Conservation (phyloP, 2,888 invertebrate genomes). For the Patella ulyssiponensis region DNA sequence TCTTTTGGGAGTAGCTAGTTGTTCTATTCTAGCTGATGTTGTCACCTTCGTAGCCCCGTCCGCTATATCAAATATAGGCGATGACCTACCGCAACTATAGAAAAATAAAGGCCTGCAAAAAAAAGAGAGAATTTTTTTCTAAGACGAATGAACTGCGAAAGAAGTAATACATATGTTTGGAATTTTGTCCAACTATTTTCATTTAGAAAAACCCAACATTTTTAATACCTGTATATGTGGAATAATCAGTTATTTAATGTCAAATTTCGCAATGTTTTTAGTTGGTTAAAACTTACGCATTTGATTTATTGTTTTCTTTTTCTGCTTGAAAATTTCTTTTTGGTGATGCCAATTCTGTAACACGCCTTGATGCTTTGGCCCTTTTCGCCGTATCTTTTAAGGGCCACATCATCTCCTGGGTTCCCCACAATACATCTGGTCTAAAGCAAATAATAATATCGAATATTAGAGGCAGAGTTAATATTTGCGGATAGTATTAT, state of each 20-base stretch:
- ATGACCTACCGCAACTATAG: conserved; percentile 64
- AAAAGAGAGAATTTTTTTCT: conserved; percentile 2
- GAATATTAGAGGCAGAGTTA: no score
- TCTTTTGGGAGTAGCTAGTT: conserved; percentile 52
- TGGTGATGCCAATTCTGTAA: conserved; percentile 50
- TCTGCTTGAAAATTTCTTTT: conserved; percentile 57
- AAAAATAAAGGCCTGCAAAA: conserved; percentile 57
- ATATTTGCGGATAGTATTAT: no score
- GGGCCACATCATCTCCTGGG: conserved; percentile 61
- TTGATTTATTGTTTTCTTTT: conserved; percentile 36
- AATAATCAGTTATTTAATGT: not conserved
- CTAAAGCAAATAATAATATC: conserved; percentile 32
- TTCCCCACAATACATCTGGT: conserved; percentile 61
- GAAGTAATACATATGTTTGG: no score
- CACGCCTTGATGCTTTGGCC: conserved; percentile 47
- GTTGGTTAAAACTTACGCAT: conserved; percentile 45
- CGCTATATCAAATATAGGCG: conserved; percentile 57
- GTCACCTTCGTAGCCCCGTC: conserved; percentile 45
- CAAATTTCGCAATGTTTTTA: no score
- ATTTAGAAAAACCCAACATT: no score
- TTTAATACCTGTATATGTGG: not conserved
- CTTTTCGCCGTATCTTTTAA: conserved; percentile 46
- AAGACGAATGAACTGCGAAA: no score
- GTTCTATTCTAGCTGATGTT: conserved; percentile 45
- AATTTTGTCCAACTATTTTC: no score